Percentiles rank a stretch among this genome's conserved stretches.
phyloP scores from a whole-genome alignment of 2,888 invertebrate genomes.

The Mesochorus sp. region DNA sequence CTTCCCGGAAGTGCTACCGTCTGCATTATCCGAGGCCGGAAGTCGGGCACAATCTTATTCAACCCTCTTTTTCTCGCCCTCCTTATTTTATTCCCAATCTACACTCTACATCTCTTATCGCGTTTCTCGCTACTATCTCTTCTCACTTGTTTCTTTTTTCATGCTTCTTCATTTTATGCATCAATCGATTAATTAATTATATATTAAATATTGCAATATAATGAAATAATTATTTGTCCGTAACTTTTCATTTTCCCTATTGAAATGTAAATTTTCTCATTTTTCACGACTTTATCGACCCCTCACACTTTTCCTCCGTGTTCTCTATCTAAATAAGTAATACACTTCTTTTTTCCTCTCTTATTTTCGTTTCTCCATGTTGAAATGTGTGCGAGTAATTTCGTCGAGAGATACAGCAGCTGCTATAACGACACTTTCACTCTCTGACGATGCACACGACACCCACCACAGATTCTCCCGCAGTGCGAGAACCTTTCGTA shows the following conservation, averaged over 20 bases:
- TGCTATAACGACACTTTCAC: slow-evolving; percentile 65
- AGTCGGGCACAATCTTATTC: slow-evolving; percentile 25
- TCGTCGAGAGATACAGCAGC: slow-evolving; percentile 48
- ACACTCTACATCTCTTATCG: neutral
- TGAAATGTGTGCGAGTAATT: no score
- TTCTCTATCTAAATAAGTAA: no score
- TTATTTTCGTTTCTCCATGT: no score
- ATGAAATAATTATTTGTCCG: no score
- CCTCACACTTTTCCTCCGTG: no score
- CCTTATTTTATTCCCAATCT: neutral
- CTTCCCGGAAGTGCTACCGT: slow-evolving; percentile 49
- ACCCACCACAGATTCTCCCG: neutral
- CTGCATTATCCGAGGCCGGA: slow-evolving; percentile 39
- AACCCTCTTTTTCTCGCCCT: neutral
- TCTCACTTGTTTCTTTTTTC: slow-evolving; percentile 11
- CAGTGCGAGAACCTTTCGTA: slow-evolving; percentile 17
- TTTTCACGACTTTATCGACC: no score
- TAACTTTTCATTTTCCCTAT: no score
- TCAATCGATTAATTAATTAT: no score
- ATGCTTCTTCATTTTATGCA: neutral
- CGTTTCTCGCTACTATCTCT: neutral
- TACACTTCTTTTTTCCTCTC: no score
- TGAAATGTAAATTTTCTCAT: no score
- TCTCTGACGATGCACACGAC: slow-evolving; percentile 45
- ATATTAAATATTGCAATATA: no score